Percentiles rank a stretch among this genome's conserved stretches.
phyloP scores from a whole-genome alignment of 2,797 vertebrate genomes.

The Echiichthys vipera region DNA sequence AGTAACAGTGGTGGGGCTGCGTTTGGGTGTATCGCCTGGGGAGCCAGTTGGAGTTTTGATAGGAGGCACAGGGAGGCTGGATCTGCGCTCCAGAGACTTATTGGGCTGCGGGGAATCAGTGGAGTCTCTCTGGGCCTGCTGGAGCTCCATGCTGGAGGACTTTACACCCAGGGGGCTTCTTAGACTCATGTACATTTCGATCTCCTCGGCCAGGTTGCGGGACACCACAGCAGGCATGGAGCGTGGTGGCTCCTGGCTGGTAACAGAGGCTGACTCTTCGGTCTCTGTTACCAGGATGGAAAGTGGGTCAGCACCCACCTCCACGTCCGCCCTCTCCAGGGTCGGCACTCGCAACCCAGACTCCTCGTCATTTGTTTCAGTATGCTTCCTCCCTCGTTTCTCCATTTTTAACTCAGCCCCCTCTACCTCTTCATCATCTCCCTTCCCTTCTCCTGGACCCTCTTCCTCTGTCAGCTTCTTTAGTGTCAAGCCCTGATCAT shows the following conservation, averaged over 20 bases:
- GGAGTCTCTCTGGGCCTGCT: constrained; percentile 71
- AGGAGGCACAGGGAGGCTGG: constrained; percentile 90
- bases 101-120: constrained; percentile 60
- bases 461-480: constrained; percentile 67
- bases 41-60: constrained; percentile 67
- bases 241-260: constrained; percentile 85
- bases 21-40: constrained; percentile 73
- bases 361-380: constrained; percentile 55
- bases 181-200: constrained; percentile 97
- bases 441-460: constrained; percentile 64
- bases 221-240: constrained; percentile 86
- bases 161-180: constrained; percentile 89
- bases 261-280: constrained; percentile 77
- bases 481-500: constrained; percentile 28
- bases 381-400: constrained; percentile 55
- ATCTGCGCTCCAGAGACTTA: constrained; percentile 86
- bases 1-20: constrained; percentile 85
- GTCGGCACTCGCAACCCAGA: constrained; percentile 61
- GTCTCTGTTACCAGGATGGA: constrained; percentile 91
- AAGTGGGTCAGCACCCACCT: constrained; percentile 93
- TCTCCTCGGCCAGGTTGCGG: constrained; percentile 96
- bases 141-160: constrained; percentile 95
- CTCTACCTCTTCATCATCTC: neutral
- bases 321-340: constrained; percentile 91
- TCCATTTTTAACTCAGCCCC: constrained; percentile 59